These are phyloP conservation scores for Plodia interpunctella DNA, from an alignment of 1,140 invertebrate species.

Conservation along the genomic window DNA sequence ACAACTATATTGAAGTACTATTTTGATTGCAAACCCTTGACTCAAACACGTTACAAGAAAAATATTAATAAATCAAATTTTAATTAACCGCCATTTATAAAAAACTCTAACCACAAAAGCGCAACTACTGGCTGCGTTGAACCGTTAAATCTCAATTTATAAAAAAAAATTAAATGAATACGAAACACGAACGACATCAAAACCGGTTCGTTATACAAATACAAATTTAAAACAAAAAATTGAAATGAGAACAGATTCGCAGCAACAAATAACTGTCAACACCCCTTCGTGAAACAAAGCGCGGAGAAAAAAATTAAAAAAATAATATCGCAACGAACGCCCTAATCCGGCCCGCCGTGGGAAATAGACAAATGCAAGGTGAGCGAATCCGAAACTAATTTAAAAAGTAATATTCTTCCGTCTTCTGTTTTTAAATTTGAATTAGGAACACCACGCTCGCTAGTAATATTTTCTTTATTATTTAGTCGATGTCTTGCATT, in stretches of 20 bases:
- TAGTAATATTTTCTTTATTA: neutral
- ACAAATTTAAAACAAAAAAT: slow-evolving; percentile 64
- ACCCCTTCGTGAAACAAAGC: slow-evolving; percentile 74
- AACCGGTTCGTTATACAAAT: slow-evolving; percentile 67
- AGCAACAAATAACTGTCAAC: slow-evolving; percentile 76
- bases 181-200: slow-evolving; percentile 54
- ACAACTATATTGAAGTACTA: slow-evolving; percentile 16
- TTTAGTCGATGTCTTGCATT: neutral
- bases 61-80: slow-evolving; percentile 71
- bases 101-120: slow-evolving; percentile 69
- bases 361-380: slow-evolving; percentile 72
- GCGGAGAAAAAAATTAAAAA: slow-evolving; percentile 63
- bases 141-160: slow-evolving; percentile 70
- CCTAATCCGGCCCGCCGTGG: slow-evolving; percentile 70
- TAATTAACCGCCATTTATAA: slow-evolving; percentile 62
- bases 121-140: slow-evolving; percentile 45
- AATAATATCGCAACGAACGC: slow-evolving; percentile 66
- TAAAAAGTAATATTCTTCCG: slow-evolving; percentile 74
- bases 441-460: slow-evolving; percentile 25
- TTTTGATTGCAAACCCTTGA: slow-evolving; percentile 53
- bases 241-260: slow-evolving; percentile 64
- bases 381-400: slow-evolving; percentile 71
- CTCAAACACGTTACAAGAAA: slow-evolving; percentile 30
- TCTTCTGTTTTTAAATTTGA: slow-evolving; percentile 61
- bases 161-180: slow-evolving; percentile 61